Evolutionary conservation across 2,888 invertebrate species (phyloP).

Genomic region (Gryllus longicercus): DNA sequence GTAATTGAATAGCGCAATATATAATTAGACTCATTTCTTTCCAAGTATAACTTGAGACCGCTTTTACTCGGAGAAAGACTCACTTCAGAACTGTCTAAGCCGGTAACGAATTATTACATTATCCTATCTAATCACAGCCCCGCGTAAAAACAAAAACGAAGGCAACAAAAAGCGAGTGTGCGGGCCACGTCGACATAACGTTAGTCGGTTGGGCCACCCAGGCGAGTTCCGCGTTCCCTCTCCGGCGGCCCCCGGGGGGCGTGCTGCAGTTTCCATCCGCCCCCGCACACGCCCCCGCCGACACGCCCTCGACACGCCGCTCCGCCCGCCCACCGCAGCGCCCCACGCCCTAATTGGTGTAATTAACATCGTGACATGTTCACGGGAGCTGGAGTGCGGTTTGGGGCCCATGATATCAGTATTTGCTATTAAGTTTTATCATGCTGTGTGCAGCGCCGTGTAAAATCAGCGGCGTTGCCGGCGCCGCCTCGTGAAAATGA

Average conservation of each 20-base stretch:
- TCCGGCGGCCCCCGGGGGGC: neutral
- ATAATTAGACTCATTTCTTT: too few species aligned
- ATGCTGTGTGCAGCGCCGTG: constrained; percentile 17
- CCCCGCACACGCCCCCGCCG: neutral
- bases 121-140: too few species aligned
- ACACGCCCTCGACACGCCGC: constrained; percentile 17
- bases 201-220: neutral
- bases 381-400: neutral
- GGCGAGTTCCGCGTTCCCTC: constrained; percentile 3
- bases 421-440: constrained; percentile 17
- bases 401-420: constrained; percentile 17
- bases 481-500: neutral
- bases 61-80: too few species aligned
- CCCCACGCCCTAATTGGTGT: constrained; percentile 30
- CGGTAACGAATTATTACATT: too few species aligned
- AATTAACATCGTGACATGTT: constrained; percentile 33
- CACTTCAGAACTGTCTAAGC: too few species aligned
- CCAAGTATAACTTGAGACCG: too few species aligned
- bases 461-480: constrained; percentile 9
- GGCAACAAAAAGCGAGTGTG: too few species aligned
- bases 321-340: neutral
- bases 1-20: too few species aligned
- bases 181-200: neutral
- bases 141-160: too few species aligned
- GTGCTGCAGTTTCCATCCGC: neutral